These are phyloP conservation scores for Cygnus olor DNA, from an alignment of 2,797 vertebrate species.

Conservation along the genomic window DNA sequence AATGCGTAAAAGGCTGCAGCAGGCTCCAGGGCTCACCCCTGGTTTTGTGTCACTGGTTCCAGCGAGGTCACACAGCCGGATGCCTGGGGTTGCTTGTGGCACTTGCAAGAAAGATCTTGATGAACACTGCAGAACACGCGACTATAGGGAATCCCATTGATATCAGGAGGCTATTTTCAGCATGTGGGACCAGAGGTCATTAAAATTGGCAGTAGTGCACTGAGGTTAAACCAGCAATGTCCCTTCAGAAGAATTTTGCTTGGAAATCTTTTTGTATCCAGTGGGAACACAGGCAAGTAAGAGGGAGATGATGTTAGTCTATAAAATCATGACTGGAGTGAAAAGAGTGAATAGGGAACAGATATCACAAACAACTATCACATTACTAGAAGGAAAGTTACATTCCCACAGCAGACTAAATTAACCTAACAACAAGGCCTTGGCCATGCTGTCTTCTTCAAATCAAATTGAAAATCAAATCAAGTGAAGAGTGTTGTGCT, in stretches of 20 bases:
- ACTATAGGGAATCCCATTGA: not conserved
- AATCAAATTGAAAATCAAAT: not conserved
- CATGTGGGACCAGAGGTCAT: not conserved
- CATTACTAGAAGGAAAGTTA: not conserved
- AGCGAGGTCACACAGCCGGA: fast-evolving
- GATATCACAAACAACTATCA: fast-evolving
- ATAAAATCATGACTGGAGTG: not conserved
- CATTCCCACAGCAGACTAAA: not conserved
- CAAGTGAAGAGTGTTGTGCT: not conserved
- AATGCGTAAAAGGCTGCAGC: not conserved
- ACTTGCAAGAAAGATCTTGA: not conserved
- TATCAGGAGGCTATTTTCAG: slow-evolving; percentile 41
- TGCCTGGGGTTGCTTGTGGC: not conserved
- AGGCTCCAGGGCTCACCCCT: not conserved
- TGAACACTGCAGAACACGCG: not conserved
- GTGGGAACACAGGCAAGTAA: not conserved
- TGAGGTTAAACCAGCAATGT: not conserved
- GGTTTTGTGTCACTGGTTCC: not conserved
- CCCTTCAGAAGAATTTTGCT: not conserved
- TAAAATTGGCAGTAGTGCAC: not conserved
- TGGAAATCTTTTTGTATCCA: slow-evolving; percentile 13
- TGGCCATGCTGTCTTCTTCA: not conserved
- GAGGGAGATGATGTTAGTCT: not conserved
- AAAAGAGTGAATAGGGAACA: not conserved
- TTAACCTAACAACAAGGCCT: not conserved